phyloP scores from a whole-genome alignment of 2,888 invertebrate genomes.

The Sminthurinus aureus region DNA sequence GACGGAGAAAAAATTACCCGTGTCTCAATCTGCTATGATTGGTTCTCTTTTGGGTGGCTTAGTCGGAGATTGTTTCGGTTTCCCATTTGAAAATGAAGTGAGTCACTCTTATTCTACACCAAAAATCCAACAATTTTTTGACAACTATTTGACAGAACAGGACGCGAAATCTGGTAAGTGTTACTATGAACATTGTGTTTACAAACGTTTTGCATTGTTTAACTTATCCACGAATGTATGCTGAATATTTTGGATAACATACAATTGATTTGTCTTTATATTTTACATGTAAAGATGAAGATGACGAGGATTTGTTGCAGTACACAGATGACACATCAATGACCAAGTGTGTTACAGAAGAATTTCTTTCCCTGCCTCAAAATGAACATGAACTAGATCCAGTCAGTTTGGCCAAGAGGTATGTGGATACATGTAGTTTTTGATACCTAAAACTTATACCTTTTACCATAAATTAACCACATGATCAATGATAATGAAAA shows the following conservation, averaged over 20 bases:
- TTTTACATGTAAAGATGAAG: background rate
- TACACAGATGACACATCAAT: constrained; percentile 24
- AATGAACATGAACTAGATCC: background rate
- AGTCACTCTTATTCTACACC: background rate
- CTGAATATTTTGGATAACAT: no score
- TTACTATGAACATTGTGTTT: no score
- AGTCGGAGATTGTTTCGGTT: background rate
- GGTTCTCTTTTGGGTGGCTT: background rate
- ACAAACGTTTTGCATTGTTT: no score
- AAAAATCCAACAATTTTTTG: constrained; percentile 1
- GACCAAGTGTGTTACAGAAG: background rate
- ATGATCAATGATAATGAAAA: background rate
- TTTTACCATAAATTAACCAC: background rate
- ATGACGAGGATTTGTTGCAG: background rate
- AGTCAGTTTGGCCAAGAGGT: background rate
- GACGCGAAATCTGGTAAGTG: no score
- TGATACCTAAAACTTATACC: background rate
- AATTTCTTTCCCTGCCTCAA: background rate
- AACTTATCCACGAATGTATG: no score
- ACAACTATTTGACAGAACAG: background rate
- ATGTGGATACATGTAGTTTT: background rate
- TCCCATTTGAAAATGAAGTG: background rate
- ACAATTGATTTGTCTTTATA: no score
- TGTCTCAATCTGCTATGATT: no score
- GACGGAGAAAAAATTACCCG: no score